Evolutionary conservation across 2,797 vertebrate genomes (phyloP).

Genomic region (Brachymystax lenok): DNA sequence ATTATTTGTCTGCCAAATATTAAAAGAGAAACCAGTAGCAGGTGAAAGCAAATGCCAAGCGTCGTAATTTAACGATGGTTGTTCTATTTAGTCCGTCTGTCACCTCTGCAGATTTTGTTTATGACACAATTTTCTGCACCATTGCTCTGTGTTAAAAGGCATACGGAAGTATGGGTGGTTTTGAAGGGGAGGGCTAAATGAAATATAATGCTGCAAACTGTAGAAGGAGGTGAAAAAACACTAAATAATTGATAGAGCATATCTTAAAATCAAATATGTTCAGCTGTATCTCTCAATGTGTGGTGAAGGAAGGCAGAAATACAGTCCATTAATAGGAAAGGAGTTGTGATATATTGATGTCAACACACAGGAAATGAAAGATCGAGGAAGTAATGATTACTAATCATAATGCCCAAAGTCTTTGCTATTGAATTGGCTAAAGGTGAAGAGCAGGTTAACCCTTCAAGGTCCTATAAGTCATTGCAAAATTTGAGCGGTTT

Average conservation of each 20-base stretch:
- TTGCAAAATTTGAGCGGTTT: too few relatives aligned
- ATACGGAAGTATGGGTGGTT: neutral
- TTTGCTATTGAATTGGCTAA: neutral
- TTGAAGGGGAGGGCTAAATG: neutral
- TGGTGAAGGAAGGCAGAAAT: neutral
- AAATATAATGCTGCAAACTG: neutral
- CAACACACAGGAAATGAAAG: neutral
- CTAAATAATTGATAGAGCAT: neutral
- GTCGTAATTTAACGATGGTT: neutral
- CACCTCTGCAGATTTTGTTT: neutral
- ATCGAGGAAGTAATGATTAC: neutral
- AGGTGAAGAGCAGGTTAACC: too few relatives aligned
- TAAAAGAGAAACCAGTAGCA: neutral
- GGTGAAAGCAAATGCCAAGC: neutral
- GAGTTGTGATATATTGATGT: neutral
- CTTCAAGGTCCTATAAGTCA: too few relatives aligned
- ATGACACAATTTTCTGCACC: neutral
- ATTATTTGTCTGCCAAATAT: neutral
- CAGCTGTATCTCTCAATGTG: neutral
- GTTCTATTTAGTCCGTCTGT: neutral
- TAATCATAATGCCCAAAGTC: neutral
- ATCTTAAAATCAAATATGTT: neutral
- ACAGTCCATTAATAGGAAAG: neutral
- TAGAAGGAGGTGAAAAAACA: neutral
- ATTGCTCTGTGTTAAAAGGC: neutral